Evolutionary conservation across 2,113 vertebrate species (phyloP), one percentile per base, ranked within the genome.

Genomic region (Cathartes aura): DNA sequence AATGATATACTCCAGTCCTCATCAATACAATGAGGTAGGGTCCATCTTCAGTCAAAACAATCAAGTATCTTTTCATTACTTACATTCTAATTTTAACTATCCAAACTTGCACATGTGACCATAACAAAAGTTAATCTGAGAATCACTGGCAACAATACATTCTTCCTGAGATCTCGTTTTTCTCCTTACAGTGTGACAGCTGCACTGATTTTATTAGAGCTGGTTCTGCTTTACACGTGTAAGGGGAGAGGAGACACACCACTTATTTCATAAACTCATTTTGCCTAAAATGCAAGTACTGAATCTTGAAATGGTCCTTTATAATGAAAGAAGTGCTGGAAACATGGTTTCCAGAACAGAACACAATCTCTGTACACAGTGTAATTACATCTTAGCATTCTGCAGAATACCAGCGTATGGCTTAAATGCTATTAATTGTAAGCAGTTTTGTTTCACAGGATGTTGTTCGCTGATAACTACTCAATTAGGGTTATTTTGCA

Each of bases 401-500:
- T 96, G 83, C 96, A 97, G 95, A 98, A 97, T 94, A 98, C 98
- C 95, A 95, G 95, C 40, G 96, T 94, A 97, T 70, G 85, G 97
- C 94, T 98, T 98, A 98, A 98, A 98, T 68, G 97, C 98, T 97
- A 98, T 98, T 98, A 98, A 98, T 98, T 98, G 97, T 97, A 97
- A 98, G 96, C 95, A 94, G 90, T 98, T 98, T 97, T 98, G 97
- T 98, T 98, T 96, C 97, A 98, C 62, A 82, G 98, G 96, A 98
- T 98, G 98, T 97, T 98, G 97, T 97, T 98, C 95, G 36, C 97
- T 98, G 98, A 98, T 98, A 98, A 98, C 97, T 97, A 97, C 95
- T 97, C 98, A 98, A 98, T 98, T 98, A 98, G 97, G 78, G 98
- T 98, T 98, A 98, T 98, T 98, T 98, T 98, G 98, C 98, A 98